phyloP scores from a whole-genome alignment of 1,140 invertebrate genomes.

The Episyrphus balteatus region DNA sequence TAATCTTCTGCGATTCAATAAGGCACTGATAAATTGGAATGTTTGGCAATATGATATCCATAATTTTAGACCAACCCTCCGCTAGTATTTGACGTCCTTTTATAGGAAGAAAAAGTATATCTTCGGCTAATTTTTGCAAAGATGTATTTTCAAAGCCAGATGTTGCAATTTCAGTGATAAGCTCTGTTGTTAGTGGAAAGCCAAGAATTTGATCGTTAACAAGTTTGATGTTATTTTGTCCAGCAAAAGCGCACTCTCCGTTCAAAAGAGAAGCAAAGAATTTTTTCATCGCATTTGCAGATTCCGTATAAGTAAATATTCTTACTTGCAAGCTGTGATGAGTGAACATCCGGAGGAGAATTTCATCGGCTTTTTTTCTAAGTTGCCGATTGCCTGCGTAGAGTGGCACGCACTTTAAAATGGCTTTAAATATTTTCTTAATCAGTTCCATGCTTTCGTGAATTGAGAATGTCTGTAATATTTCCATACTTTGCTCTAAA shows the following conservation, averaged over 20 bases:
- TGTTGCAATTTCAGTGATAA: slow-evolving; percentile 18
- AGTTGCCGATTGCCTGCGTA: slow-evolving; percentile 9
- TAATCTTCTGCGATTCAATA: slow-evolving; percentile 4
- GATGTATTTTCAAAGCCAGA: slow-evolving; percentile 3
- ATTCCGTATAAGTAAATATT: slow-evolving; percentile 4
- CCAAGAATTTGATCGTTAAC: slow-evolving; percentile 16
- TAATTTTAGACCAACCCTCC: slow-evolving; percentile 7
- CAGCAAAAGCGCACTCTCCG: slow-evolving; percentile 12
- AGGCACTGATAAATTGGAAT: slow-evolving; percentile 17
- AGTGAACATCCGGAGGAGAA: slow-evolving; percentile 14
- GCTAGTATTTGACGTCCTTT: slow-evolving; percentile 6
- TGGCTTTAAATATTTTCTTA: slow-evolving; percentile 10
- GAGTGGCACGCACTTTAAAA: slow-evolving; percentile 12
- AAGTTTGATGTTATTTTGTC: slow-evolving; percentile 14
- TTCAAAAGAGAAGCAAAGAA: slow-evolving; percentile 22
- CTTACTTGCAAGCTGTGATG: slow-evolving; percentile 10
- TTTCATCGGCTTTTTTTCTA: slow-evolving; percentile 9
- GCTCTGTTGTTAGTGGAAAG: slow-evolving; percentile 13
- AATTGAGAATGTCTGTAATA: slow-evolving; percentile 1
- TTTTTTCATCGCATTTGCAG: slow-evolving; percentile 8
- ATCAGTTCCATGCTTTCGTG: slow-evolving; percentile 16
- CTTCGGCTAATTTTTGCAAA: slow-evolving; percentile 3
- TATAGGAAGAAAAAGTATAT: slow-evolving; percentile 10
- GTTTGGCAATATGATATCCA: slow-evolving; percentile 12
- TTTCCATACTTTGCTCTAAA: neutral